Percentiles rank a stretch among this genome's conserved stretches.
phyloP scores from a whole-genome alignment of 2,888 invertebrate genomes.

The Cremastinae sp. region DNA sequence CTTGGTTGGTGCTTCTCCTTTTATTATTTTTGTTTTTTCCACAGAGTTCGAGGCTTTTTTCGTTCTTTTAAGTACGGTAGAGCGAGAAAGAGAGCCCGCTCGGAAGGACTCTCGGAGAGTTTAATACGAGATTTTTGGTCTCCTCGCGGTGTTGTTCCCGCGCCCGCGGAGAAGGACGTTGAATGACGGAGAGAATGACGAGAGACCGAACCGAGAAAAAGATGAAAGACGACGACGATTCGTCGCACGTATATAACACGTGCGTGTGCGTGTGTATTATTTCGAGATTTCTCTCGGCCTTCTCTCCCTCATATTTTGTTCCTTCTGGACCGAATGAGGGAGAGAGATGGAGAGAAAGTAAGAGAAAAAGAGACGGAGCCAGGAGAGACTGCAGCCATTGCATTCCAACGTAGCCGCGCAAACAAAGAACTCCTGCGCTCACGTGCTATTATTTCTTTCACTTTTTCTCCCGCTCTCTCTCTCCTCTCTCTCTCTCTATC shows the following conservation, averaged over 20 bases:
- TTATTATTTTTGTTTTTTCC: slow-evolving; percentile 7
- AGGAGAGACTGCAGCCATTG: slow-evolving; percentile 35
- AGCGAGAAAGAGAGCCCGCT: no score
- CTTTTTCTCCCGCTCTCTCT: slow-evolving; percentile 20
- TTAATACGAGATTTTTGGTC: no score
- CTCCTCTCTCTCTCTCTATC: slow-evolving; percentile 16
- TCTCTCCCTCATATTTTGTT: slow-evolving; percentile 2
- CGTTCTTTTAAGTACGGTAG: no score
- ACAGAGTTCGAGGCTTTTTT: background rate
- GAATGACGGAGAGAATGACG: slow-evolving; percentile 30
- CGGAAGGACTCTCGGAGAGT: slow-evolving; percentile 3
- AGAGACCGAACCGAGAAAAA: slow-evolving; percentile 42
- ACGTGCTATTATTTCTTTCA: slow-evolving; percentile 61
- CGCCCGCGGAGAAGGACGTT: background rate
- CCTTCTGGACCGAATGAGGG: slow-evolving; percentile 17
- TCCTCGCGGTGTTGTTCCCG: no score
- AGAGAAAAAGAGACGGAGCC: slow-evolving; percentile 8
- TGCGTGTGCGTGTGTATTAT: slow-evolving; percentile 11
- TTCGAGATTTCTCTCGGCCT: slow-evolving; percentile 25
- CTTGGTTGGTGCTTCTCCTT: slow-evolving; percentile 24
- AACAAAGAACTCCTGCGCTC: slow-evolving; percentile 67
- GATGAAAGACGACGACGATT: slow-evolving; percentile 55
- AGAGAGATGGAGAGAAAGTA: slow-evolving; percentile 23
- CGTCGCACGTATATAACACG: slow-evolving; percentile 9
- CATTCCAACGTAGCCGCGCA: slow-evolving; percentile 69